Evolutionary conservation across 53 echinoderm and acorn worm genomes (phyloP).

Genomic region (Holothuria leucospilota): DNA sequence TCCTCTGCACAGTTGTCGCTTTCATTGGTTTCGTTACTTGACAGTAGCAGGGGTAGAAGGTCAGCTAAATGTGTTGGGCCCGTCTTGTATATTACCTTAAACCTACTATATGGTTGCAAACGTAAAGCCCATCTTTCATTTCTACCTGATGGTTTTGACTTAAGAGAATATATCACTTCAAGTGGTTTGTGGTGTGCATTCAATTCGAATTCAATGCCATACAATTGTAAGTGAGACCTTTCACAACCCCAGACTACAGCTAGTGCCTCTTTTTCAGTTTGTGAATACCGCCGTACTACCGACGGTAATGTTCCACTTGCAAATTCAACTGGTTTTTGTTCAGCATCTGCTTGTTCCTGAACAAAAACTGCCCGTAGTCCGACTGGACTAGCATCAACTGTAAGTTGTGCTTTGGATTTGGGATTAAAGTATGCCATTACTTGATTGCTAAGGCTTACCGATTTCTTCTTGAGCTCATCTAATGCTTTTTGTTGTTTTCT

Average conservation of each 20-base stretch:
- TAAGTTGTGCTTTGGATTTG: no score
- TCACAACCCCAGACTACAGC: constrained; percentile 7
- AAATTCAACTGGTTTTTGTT: constrained; percentile 19
- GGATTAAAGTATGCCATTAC: no score
- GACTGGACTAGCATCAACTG: no score
- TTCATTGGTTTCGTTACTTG: neutral
- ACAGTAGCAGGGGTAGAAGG: neutral
- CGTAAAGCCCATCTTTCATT: neutral
- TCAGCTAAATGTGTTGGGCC: neutral
- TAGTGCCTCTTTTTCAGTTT: constrained; percentile 1
- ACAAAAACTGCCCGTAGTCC: constrained; percentile 3
- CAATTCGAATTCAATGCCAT: constrained; percentile 2
- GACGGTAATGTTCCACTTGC: neutral
- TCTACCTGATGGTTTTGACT: neutral
- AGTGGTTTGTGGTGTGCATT: neutral
- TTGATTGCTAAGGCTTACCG: no score
- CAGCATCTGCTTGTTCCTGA: constrained; percentile 1
- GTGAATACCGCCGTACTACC: constrained; percentile 1
- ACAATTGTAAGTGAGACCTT: neutral
- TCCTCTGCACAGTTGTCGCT: neutral
- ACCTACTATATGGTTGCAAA: neutral
- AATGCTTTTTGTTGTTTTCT: no score
- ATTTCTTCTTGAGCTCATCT: no score
- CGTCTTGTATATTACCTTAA: neutral
- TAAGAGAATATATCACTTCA: neutral